Evolutionary conservation across 2,888 invertebrate species (phyloP).

Genomic region (Dasypogon diadema): DNA sequence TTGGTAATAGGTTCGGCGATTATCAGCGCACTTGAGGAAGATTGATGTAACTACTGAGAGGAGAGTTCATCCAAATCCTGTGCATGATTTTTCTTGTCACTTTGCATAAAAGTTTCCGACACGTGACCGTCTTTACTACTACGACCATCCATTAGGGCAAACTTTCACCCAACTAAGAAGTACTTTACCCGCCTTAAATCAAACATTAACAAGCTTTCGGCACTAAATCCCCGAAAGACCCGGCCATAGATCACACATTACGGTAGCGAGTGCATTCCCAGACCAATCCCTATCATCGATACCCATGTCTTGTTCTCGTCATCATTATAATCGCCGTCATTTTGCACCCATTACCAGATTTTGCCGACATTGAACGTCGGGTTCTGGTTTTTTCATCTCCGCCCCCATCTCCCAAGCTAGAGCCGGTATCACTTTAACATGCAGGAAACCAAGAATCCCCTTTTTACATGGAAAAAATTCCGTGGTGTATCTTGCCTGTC

Average conservation of each 20-base stretch:
- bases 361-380: not conserved
- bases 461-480: slow-evolving; percentile 1
- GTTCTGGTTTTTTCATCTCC: not conserved
- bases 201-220: slow-evolving; percentile 17
- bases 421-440: slow-evolving; percentile 28
- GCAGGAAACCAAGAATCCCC: slow-evolving; percentile 16
- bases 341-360: slow-evolving; percentile 43
- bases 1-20: not conserved
- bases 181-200: slow-evolving; percentile 2
- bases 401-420: slow-evolving; percentile 9
- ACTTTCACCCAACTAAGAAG: not conserved
- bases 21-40: not conserved
- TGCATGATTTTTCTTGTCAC: not conserved
- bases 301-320: slow-evolving; percentile 43
- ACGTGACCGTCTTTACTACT: not conserved
- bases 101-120: not conserved
- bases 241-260: slow-evolving; percentile 22
- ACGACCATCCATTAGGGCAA: not conserved
- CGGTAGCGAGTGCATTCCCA: slow-evolving; percentile 18
- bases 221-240: slow-evolving; percentile 5
- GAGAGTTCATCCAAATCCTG: not conserved
- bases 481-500: not conserved
- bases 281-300: slow-evolving; percentile 35
- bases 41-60: not conserved
- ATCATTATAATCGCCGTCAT: slow-evolving; percentile 39